Evolutionary conservation across 2,113 vertebrate species (phyloP).

Genomic region (Himantopus leucocephalus): DNA sequence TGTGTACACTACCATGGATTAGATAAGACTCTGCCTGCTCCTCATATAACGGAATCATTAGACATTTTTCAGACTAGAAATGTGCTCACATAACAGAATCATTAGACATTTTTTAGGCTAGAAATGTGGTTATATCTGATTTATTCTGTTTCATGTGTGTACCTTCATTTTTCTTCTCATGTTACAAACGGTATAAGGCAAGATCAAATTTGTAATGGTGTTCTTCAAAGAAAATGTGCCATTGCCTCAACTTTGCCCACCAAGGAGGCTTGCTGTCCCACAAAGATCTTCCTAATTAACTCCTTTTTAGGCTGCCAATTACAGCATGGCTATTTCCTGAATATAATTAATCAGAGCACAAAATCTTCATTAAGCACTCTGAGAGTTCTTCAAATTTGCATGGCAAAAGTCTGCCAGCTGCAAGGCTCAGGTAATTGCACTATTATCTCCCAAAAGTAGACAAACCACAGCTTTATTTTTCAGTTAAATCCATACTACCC

Average conservation of each 20-base stretch:
- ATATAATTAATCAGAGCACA: slow-evolving; percentile 5
- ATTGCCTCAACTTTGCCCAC: neutral
- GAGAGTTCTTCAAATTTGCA: slow-evolving; percentile 27
- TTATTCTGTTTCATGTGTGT: neutral
- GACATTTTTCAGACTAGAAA: neutral
- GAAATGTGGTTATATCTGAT: neutral
- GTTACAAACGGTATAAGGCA: neutral
- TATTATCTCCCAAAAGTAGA: slow-evolving; percentile 3
- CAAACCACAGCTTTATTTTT: slow-evolving; percentile 30
- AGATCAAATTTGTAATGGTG: neutral
- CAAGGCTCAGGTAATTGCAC: slow-evolving; percentile 4
- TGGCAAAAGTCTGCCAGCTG: slow-evolving; percentile 25
- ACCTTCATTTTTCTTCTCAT: neutral
- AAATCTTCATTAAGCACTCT: slow-evolving; percentile 5
- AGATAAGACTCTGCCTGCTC: neutral
- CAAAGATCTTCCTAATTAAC: neutral
- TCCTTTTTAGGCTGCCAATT: slow-evolving; percentile 18
- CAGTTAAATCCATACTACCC: neutral
- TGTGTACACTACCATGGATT: neutral
- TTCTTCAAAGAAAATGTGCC: neutral
- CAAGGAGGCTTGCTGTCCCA: neutral
- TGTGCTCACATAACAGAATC: neutral
- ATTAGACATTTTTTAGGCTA: neutral
- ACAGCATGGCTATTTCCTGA: neutral
- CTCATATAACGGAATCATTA: neutral